Base-by-base conservation (phyloP, 1,140 invertebrate species). In the Tetraneura akinire region DNA sequence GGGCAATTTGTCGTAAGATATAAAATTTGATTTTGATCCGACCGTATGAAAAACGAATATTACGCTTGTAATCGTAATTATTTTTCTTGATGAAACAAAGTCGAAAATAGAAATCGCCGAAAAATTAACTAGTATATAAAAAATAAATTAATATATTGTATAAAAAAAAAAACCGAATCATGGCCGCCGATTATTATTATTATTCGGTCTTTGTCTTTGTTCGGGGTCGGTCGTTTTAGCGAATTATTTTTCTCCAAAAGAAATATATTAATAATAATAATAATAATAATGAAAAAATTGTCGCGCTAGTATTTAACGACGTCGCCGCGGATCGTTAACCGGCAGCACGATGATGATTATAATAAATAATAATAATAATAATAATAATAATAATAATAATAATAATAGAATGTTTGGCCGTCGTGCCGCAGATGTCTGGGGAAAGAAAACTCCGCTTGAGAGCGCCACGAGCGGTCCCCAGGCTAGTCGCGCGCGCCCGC, bases 351-450 rank as follows among this genome's bases (percentile, higher is more conserved):
- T 32, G 49, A 73, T 32, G 18, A 55, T 55, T 53, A 73, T 3
- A 47, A 71, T 11, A 23, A n/a, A 49, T 21, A 66, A 66, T 29
- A 23, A 70, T 49, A 47, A 70, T 29, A 47, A 70, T 49, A 47
- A 70, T 47, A 47, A 66, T 4, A 8, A 66, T 6, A 66, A 68
- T 6, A 14, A 66, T 11, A 32, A 64, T 14, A 29, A 64, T 6
- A 37, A 64, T 0, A 37, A 64, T 18, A 37, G 18, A 64, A 32
- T 37, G 60, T 37, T 64, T 37, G 32, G 8, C 8, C 3, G 32
- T 26, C 37, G 4, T 11, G 23, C n/a, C n/a, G 45, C 2, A 9
- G 23, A 26, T 26, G 47, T 71, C 70, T 53, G 14, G 26, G 0
- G 53, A 37, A 3, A 5, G 21, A 47, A 23, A 45, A 26, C 21